Base-by-base conservation (phyloP, 2,888 invertebrate species). In the Apocheima hispidaria region DNA sequence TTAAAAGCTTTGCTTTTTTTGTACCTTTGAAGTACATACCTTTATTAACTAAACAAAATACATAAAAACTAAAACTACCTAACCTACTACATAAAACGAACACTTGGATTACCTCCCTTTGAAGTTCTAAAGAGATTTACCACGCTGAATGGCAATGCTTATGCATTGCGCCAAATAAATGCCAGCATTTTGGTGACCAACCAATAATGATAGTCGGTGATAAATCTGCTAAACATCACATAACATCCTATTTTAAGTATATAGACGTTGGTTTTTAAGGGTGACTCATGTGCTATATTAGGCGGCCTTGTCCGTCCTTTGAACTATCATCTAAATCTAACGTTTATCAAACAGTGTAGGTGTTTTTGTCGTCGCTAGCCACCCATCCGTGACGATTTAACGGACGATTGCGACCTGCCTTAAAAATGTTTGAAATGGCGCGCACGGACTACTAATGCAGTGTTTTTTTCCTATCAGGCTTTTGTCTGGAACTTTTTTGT, bases 301-400 rank as follows among this genome's bases (percentile, higher is more conserved):
- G 43, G 63, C 76, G 86, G 79, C 87, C 86, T 87, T 86, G 81
- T 62, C 23, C 75, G 79, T 85, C 82, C 84, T 83, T 78, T 76
- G 69, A 69, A 72, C 73, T 74, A 51, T 49, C 44, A 55, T 56
- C 35, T 26, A 33, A 58, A 46, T 58, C 23, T 58, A 54, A 53
- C 68, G 67, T 72, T 70, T 71, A 67, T 71, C 56, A 63, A 41
- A 52, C 60, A 71, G 69, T 72, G 68, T 65, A 65, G 63, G 62
- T 56, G 51, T 69, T 77, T 78, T 57, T 69, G 63, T 68, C 65
- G 72, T 72, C 62, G 68, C 66, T 69, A 70, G 43, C 67, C 76
- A 72, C 65, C 77, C 81, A 75, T 66, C 79, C 81, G 79, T 81
- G 75, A 77, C 79, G 68, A 69, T 75, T 80, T 83, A 81, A 84